Base-by-base conservation (phyloP, 2,888 invertebrate genomes). In the Pheosia gnoma region DNA sequence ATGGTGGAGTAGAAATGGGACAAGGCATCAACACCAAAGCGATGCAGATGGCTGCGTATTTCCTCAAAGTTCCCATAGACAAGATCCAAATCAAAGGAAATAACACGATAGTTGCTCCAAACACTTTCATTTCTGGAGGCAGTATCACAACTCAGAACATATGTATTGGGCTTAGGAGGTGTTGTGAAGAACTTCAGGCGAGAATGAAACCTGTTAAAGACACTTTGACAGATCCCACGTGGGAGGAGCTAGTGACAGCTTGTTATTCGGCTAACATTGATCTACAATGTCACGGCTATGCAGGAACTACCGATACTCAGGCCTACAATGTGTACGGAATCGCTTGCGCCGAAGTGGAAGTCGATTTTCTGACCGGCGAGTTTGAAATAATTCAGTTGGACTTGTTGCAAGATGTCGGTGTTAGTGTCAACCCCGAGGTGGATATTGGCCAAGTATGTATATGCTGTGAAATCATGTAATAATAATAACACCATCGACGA, bases 21-120 rank as follows among this genome's bases (percentile, higher is more conserved):
- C 97, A 97, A 90, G 97, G 97, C 0, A 91, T 97, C 59, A 88
- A 97, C 70, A 97, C 96, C 3, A 88, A 96, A 94, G 94, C 95
- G 0, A 94, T 94, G 5, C 96, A 96, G 89, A 94, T 96, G 4
- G 95, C 94, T 62, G 96, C 96, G 0, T 93, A 95, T 72, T 91
- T 94, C 8, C 85, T 97, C 3, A 95, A 95, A 3, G 94, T 96
- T 66, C 94, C 95, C 0, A 62, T 97, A 57, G 94, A 95, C 0
- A 92, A 94, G 83, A 90, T 97, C 25, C 92, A 91, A 45, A 94
- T 97, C 0, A 96, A 96, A 82, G 94, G 95, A 2, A 95, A 94
- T 25, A 94, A 94, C 71, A 95, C 92, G 52, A 82, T 95, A 13
- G 91, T 92, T 38, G 86, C 95, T 0, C 95, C 96, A 0, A 97